Evolutionary conservation across 2,797 vertebrate genomes (phyloP).

Genomic region (Pipistrellus pipistrellus): DNA sequence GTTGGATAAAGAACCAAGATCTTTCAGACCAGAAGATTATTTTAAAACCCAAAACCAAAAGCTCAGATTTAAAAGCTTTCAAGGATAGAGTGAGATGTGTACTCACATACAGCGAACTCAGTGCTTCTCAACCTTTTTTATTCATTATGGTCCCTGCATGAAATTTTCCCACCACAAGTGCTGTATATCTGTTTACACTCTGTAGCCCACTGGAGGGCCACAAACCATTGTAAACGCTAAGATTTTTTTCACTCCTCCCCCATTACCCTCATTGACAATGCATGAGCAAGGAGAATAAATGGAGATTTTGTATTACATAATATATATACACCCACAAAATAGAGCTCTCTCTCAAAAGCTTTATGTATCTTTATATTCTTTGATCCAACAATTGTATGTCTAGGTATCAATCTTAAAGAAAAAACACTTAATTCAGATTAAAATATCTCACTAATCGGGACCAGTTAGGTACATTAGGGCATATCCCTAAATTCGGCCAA

Average conservation of each 20-base stretch:
- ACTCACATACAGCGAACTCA: too few relatives aligned
- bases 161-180: neutral
- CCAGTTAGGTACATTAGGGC: neutral
- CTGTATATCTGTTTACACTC: neutral
- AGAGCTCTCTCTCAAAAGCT: neutral
- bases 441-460: constrained; percentile 2
- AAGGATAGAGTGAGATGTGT: neutral
- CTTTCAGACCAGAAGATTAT: constrained; percentile 44
- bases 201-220: neutral
- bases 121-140: neutral
- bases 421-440: constrained; percentile 46
- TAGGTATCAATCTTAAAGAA: constrained; percentile 18
- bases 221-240: neutral
- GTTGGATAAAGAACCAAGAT: constrained; percentile 56
- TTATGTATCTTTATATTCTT: neutral
- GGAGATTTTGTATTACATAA: neutral
- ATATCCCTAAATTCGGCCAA: neutral
- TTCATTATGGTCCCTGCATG: neutral
- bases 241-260: neutral
- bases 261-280: neutral
- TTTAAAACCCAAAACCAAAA: constrained; percentile 35
- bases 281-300: neutral
- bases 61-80: neutral
- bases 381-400: neutral
- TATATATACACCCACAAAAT: neutral